phyloP scores from a whole-genome alignment of 2,888 invertebrate genomes.

The Leptinotarsa rubiginosa region DNA sequence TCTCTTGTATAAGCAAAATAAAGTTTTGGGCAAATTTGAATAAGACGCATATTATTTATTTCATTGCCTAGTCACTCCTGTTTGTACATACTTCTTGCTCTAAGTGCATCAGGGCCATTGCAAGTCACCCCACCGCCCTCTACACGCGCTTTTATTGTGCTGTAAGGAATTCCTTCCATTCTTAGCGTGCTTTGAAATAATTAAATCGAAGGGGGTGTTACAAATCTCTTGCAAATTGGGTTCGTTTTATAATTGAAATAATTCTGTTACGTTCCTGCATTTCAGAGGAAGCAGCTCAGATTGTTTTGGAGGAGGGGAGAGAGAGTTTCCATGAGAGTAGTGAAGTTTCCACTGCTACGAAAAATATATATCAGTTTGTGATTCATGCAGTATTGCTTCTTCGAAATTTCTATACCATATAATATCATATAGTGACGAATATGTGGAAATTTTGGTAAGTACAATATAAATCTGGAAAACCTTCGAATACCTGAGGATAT shows the following conservation, averaged over 20 bases:
- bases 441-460: too few relatives aligned
- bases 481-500: too few relatives aligned
- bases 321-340: neutral
- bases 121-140: slow-evolving; percentile 15
- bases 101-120: slow-evolving; percentile 27
- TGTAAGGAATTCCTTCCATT: slow-evolving; percentile 36
- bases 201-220: slow-evolving; percentile 37
- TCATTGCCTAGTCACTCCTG: neutral
- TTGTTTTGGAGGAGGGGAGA: neutral
- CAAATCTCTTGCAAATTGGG: slow-evolving; percentile 36
- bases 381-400: too few relatives aligned
- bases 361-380: neutral
- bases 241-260: slow-evolving; percentile 34
- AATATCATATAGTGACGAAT: too few relatives aligned
- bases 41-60: too few relatives aligned
- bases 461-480: too few relatives aligned
- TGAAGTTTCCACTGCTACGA: neutral
- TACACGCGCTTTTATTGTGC: slow-evolving; percentile 23
- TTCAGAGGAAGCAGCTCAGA: neutral
- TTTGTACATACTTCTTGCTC: neutral
- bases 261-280: slow-evolving; percentile 24
- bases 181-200: slow-evolving; percentile 32
- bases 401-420: too few relatives aligned
- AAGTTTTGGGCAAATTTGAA: too few relatives aligned
- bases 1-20: too few relatives aligned